Evolutionary conservation across 2,113 vertebrate species (phyloP).

Genomic region (Strix uralensis): DNA sequence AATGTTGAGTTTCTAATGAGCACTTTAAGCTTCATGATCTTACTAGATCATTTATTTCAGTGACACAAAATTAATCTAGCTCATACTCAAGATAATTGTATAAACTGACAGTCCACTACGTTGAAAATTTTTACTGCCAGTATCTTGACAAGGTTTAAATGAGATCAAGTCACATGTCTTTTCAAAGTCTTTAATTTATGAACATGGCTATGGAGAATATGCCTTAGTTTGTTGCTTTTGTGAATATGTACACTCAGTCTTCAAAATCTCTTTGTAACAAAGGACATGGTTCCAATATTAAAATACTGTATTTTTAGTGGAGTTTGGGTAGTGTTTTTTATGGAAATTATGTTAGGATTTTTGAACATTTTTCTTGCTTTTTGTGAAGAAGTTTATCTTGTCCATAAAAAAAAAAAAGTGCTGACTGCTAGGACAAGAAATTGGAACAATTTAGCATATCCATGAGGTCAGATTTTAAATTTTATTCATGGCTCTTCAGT

Average conservation of each 20-base stretch:
- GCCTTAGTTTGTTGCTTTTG: constrained; percentile 6
- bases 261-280: constrained; percentile 32
- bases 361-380: background rate
- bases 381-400: background rate
- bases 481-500: background rate
- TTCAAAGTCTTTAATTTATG: background rate
- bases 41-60: background rate
- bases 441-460: background rate
- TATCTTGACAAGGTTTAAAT: background rate
- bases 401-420: background rate
- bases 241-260: background rate
- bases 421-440: background rate
- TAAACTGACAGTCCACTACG: background rate
- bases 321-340: background rate
- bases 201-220: background rate
- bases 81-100: background rate
- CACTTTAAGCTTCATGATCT: constrained; percentile 30
- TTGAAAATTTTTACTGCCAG: background rate
- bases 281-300: background rate
- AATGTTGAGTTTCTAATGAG: constrained; percentile 30
- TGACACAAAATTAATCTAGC: constrained; percentile 7
- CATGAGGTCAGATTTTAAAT: background rate
- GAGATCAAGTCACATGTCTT: background rate
- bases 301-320: background rate
- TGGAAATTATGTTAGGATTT: background rate